phyloP scores from a whole-genome alignment of 2,797 vertebrate species.

The Sebastes cheni region DNA sequence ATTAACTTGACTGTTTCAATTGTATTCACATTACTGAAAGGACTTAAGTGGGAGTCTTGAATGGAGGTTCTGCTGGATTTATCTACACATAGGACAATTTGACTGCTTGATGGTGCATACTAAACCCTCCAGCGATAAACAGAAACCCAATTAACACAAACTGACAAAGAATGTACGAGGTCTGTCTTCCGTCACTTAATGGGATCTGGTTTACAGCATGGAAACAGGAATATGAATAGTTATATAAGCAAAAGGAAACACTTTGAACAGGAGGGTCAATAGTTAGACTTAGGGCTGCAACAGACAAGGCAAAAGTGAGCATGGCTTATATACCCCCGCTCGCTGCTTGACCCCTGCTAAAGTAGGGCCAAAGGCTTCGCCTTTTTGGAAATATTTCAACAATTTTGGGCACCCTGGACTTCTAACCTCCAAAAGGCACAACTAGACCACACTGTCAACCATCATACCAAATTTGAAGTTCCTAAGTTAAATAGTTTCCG shows the following conservation, averaged over 20 bases:
- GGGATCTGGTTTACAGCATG: background rate
- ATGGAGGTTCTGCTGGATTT: background rate
- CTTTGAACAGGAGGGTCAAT: background rate
- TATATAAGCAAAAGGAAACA: background rate
- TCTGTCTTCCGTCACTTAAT: background rate
- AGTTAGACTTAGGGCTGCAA: background rate
- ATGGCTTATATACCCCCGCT: no score
- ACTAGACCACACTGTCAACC: no score
- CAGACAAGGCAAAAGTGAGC: background rate
- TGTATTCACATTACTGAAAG: background rate
- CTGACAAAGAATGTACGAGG: background rate
- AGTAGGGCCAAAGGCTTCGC: no score
- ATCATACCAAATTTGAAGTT: no score
- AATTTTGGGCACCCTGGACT: no score
- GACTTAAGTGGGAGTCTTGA: no score
- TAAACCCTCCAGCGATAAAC: background rate
- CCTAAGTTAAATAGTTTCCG: no score
- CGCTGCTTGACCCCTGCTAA: no score
- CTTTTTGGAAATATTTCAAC: no score
- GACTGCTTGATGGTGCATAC: background rate
- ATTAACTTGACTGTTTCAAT: background rate
- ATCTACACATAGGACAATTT: background rate
- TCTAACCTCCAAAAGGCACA: no score
- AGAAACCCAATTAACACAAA: background rate
- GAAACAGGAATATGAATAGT: background rate